These are phyloP conservation scores for Drosophila infuscata DNA, from an alignment of 2,888 invertebrate species.

Conservation along the genomic window DNA sequence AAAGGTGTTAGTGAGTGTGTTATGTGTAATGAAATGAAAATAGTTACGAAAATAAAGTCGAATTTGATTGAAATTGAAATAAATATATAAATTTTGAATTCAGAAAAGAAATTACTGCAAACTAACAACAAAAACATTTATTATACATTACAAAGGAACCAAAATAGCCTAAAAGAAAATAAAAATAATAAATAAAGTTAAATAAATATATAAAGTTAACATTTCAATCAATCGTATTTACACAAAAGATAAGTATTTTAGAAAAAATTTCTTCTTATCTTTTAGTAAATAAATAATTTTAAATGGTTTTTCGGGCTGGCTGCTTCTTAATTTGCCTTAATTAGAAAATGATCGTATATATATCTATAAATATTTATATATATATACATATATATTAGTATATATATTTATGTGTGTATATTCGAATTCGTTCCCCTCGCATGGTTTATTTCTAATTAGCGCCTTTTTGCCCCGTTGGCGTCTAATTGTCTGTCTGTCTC, in stretches of 20 bases:
- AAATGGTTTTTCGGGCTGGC: neutral
- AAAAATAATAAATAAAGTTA: neutral
- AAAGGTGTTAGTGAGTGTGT: slow-evolving; percentile 15
- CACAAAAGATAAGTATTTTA: neutral
- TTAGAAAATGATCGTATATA: slow-evolving; percentile 34
- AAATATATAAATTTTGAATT: neutral
- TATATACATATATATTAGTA: neutral
- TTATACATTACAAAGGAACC: neutral
- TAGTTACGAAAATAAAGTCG: neutral
- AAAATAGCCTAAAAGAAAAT: neutral
- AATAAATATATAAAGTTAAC: neutral
- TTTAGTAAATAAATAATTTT: neutral
- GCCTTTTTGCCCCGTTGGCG: slow-evolving; percentile 21
- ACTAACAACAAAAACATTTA: neutral
- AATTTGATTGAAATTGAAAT: neutral
- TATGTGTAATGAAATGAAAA: slow-evolving; percentile 2
- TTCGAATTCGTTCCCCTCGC: slow-evolving; percentile 8
- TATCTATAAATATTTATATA: neutral
- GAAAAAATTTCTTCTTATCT: neutral
- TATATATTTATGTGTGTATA: neutral
- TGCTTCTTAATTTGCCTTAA: slow-evolving; percentile 40
- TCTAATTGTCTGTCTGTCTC: slow-evolving; percentile 10
- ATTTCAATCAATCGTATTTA: neutral
- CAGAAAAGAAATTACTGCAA: neutral
- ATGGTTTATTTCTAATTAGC: slow-evolving; percentile 57